Evolutionary conservation across 2,797 vertebrate species (phyloP).

Genomic region (Esox masquinongy): DNA sequence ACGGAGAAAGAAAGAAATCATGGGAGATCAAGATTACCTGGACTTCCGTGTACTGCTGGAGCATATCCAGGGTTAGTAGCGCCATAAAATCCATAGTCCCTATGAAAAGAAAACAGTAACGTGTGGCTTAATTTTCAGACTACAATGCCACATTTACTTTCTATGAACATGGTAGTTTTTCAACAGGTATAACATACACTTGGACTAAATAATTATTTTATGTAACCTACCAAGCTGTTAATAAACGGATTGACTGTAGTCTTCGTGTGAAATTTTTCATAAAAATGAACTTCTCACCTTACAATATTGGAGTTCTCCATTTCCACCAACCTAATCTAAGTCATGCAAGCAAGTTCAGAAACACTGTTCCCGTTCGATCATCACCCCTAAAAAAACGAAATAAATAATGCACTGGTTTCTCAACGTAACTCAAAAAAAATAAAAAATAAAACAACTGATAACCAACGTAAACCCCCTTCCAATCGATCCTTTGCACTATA

Average conservation of each 20-base stretch:
- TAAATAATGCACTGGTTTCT: too few relatives aligned
- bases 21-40: conserved; percentile 49
- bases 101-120: conserved; percentile 33
- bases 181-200: too few relatives aligned
- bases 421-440: not conserved
- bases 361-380: not conserved
- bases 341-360: not conserved
- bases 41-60: conserved; percentile 10
- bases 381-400: not conserved
- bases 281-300: conserved; percentile 2
- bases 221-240: too few relatives aligned
- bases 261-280: not conserved
- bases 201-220: too few relatives aligned
- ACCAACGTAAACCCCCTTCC: too few relatives aligned
- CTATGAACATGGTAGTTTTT: not conserved
- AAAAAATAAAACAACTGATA: too few relatives aligned
- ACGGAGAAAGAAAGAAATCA: not conserved
- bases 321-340: not conserved
- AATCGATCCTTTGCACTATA: too few relatives aligned
- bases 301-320: not conserved
- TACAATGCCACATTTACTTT: not conserved
- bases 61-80: conserved; percentile 52
- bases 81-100: conserved; percentile 53
- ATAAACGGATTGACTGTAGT: not conserved
- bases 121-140: not conserved